A percentile compares a stretch with the other conserved stretches of the same genome.
Conservation (phyloP, 2,113 vertebrate species). For the Carassius carassius region DNA sequence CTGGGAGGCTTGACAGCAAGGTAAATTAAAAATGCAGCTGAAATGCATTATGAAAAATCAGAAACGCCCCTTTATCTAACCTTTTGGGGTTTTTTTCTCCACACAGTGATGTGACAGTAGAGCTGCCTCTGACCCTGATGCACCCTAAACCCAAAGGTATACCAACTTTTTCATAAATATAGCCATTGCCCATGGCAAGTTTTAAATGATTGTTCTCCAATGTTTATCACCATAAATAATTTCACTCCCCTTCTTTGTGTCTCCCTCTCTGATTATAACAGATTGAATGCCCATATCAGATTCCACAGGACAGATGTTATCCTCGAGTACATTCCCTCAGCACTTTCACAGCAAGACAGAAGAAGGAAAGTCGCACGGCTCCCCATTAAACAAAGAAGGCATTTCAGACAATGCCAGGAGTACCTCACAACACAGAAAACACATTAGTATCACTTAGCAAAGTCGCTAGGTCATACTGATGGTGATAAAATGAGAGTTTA, state of each 20-base stretch:
- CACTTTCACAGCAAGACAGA: conserved; percentile 21
- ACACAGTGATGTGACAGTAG: conserved; percentile 80
- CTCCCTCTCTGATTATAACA: neutral
- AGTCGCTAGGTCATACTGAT: neutral
- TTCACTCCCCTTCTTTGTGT: conserved; percentile 7
- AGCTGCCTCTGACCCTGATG: conserved; percentile 84
- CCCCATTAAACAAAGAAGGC: neutral
- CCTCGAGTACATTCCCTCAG: conserved; percentile 33
- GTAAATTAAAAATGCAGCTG: conserved; percentile 64
- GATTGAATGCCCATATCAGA: neutral
- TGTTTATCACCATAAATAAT: neutral
- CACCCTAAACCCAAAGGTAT: conserved; percentile 80
- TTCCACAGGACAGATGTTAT: conserved; percentile 27
- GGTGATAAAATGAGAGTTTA: neutral
- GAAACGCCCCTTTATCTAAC: conserved; percentile 39
- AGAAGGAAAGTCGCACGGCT: neutral
- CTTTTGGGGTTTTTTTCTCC: conserved; percentile 52
- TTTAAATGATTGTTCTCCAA: neutral
- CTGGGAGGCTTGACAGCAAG: conserved; percentile 85
- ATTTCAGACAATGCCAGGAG: neutral
- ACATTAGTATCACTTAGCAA: conserved; percentile 1
- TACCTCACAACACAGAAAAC: conserved; percentile 3
- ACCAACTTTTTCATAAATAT: neutral
- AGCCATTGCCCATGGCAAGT: neutral
- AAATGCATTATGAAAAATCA: neutral